phyloP scores from a whole-genome alignment of 2,888 invertebrate genomes.

The Alloplasta piceator region DNA sequence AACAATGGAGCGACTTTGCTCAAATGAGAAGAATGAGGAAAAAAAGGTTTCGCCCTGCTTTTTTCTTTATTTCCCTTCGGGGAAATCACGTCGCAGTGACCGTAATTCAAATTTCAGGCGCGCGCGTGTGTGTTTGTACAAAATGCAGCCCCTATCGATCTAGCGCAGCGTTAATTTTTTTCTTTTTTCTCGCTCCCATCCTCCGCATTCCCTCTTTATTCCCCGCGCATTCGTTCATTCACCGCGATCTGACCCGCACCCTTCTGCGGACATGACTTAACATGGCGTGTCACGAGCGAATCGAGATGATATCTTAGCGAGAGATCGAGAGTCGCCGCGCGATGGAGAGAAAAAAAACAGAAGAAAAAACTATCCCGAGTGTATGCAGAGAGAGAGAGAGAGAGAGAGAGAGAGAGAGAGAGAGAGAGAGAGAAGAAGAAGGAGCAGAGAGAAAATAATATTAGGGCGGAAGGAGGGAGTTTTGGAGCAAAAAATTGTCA shows the following conservation, averaged over 20 bases:
- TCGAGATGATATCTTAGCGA: conserved; percentile 67
- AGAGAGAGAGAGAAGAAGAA: conserved; percentile 16
- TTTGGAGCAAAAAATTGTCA: conserved; percentile 68
- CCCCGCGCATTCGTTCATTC: conserved; percentile 54
- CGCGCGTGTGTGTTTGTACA: not conserved
- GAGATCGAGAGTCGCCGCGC: conserved; percentile 59
- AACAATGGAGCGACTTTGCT: conserved; percentile 3
- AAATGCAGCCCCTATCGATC: conserved; percentile 46
- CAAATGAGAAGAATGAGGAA: conserved; percentile 16
- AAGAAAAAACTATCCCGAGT: conserved; percentile 6
- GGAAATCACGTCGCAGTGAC: conserved; percentile 46
- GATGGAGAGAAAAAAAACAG: conserved; percentile 24
- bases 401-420: conserved; percentile 28
- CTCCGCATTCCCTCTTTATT: conserved; percentile 44
- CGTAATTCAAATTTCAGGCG: conserved; percentile 47
- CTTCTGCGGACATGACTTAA: conserved; percentile 34
- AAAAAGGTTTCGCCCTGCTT: conserved; percentile 29
- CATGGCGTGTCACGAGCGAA: conserved; percentile 66
- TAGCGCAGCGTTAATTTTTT: conserved; percentile 45
- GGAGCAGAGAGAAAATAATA: conserved; percentile 24
- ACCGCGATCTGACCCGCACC: conserved; percentile 20
- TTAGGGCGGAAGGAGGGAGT: not conserved
- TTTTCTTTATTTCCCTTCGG: conserved; percentile 36
- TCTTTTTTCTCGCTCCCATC: conserved; percentile 7
- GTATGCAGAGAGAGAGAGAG: not conserved